These are phyloP conservation scores for Neodiprion lecontei DNA, from an alignment of 1,140 invertebrate genomes.

Conservation along the genomic window DNA sequence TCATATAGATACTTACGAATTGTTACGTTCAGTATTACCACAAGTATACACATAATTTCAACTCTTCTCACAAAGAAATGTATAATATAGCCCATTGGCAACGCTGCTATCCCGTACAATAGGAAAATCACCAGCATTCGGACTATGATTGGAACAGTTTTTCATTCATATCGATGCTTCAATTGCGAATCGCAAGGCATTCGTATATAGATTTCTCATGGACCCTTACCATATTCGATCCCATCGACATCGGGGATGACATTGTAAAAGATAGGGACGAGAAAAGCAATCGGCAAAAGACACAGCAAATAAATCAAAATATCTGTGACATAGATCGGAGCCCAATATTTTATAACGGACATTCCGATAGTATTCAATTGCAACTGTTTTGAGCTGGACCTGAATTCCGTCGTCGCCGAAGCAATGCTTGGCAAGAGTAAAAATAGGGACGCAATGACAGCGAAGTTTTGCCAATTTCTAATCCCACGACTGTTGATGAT, in stretches of 20 bases:
- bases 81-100: constrained; percentile 34
- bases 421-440: constrained; percentile 35
- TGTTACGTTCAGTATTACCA: constrained; percentile 30
- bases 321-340: constrained; percentile 33
- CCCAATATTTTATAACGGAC: constrained; percentile 33
- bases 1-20: constrained; percentile 20
- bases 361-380: constrained; percentile 33
- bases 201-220: background rate
- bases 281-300: constrained; percentile 6
- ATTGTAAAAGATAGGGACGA: constrained; percentile 9
- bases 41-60: constrained; percentile 27
- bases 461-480: constrained; percentile 35
- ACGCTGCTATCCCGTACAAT: constrained; percentile 30
- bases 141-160: constrained; percentile 22
- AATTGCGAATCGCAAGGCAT: background rate
- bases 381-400: constrained; percentile 29
- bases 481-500: constrained; percentile 26
- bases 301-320: constrained; percentile 28
- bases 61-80: constrained; percentile 27
- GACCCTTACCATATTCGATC: background rate
- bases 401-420: constrained; percentile 31
- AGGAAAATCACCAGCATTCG: constrained; percentile 28
- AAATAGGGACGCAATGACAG: constrained; percentile 32
- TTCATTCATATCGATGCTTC: background rate
- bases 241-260: background rate